These are phyloP conservation scores for Oligia strigilis DNA, from an alignment of 2,888 invertebrate species.

Conservation along the genomic window DNA sequence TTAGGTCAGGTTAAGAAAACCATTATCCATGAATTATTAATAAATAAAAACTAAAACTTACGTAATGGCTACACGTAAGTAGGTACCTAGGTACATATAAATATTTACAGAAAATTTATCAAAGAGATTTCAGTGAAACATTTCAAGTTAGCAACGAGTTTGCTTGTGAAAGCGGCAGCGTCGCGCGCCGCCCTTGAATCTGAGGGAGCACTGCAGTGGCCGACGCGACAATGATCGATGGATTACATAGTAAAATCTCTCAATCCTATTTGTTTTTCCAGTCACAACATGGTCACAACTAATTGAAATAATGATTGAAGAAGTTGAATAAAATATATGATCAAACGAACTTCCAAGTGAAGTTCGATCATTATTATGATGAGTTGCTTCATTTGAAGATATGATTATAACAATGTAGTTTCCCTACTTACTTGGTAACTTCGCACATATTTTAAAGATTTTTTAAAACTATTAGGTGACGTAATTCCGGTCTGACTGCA, in stretches of 20 bases:
- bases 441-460: no score
- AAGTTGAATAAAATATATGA: not conserved
- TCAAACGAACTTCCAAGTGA: no score
- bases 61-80: not conserved
- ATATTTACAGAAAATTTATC: not conserved
- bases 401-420: no score
- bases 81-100: not conserved
- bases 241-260: conserved; percentile 53
- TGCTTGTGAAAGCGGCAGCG: conserved; percentile 66
- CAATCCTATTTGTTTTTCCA: conserved; percentile 33
- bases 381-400: no score
- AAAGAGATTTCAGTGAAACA: conserved; percentile 1
- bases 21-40: not conserved
- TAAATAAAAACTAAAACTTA: not conserved
- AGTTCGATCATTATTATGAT: no score
- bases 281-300: no score
- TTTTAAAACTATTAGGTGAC: no score
- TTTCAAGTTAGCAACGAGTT: conserved; percentile 56
- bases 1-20: not conserved
- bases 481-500: no score
- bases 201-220: conserved; percentile 79
- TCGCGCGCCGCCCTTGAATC: conserved; percentile 78
- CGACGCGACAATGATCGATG: conserved; percentile 64
- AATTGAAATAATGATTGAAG: not conserved
- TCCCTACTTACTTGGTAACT: no score